phyloP scores from a whole-genome alignment of 2,797 vertebrate species.

The Pangasius mekongensis region DNA sequence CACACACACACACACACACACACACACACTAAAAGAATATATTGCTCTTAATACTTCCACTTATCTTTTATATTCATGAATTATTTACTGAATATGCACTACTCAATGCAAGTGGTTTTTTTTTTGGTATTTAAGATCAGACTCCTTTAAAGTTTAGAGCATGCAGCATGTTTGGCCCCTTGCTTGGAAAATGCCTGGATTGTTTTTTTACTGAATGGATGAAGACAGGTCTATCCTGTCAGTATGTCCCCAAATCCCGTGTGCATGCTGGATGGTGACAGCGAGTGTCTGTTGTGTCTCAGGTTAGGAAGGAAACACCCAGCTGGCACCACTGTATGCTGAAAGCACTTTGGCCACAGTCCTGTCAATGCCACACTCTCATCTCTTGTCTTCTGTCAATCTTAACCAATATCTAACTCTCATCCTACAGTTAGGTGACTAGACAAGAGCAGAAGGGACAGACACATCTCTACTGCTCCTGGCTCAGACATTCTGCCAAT shows the following conservation, averaged over 20 bases:
- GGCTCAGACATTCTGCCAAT: not conserved
- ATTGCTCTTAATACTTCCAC: too few relatives aligned
- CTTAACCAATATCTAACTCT: constrained; percentile 30
- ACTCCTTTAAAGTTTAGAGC: not conserved
- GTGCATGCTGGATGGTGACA: constrained; percentile 23
- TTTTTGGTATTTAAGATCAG: not conserved
- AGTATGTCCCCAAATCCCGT: not conserved
- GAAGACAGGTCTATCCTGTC: constrained; percentile 27
- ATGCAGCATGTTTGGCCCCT: not conserved
- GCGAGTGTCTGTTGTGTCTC: constrained; percentile 39
- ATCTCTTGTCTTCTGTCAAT: constrained; percentile 49
- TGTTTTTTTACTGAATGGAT: constrained; percentile 5
- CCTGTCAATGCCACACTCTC: constrained; percentile 43
- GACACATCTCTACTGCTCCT: constrained; percentile 62
- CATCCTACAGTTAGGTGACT: constrained; percentile 42
- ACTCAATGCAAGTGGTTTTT: not conserved
- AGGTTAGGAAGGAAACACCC: constrained; percentile 41
- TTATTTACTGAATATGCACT: not conserved
- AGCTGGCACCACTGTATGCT: constrained; percentile 51
- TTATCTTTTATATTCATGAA: too few relatives aligned
- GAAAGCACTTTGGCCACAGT: constrained; percentile 31
- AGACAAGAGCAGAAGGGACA: constrained; percentile 63
- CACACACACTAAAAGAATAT: not conserved
- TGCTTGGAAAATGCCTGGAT: not conserved
- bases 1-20: not conserved